Evolutionary conservation across 2,113 vertebrate genomes (phyloP).

Genomic region (Psittacula cyanocephala): DNA sequence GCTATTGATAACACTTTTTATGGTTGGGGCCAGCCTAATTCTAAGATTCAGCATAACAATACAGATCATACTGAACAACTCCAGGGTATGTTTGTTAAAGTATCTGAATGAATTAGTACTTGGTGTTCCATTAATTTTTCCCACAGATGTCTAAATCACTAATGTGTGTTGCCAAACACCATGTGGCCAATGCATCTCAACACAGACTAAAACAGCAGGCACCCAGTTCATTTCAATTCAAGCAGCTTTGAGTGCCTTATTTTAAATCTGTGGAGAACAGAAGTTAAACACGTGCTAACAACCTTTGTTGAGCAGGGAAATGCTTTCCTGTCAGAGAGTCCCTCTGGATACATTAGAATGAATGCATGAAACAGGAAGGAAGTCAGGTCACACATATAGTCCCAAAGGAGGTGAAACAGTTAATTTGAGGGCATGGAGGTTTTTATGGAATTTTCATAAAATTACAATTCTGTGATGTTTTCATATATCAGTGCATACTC

Average conservation of each 20-base stretch:
- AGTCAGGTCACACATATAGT: background rate
- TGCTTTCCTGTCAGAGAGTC: background rate
- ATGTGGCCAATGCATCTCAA: background rate
- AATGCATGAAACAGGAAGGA: background rate
- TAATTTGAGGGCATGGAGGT: background rate
- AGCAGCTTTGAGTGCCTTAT: background rate
- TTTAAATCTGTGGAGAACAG: background rate
- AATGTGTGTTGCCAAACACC: background rate
- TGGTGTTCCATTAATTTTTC: constrained; percentile 26
- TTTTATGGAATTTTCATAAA: background rate
- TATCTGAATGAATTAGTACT: background rate
- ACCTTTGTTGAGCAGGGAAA: background rate
- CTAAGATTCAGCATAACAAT: constrained; percentile 7
- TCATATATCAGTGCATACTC: background rate
- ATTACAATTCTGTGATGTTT: background rate
- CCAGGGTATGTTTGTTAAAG: background rate
- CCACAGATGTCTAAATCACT: constrained; percentile 5
- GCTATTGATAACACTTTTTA: background rate
- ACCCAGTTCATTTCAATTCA: background rate
- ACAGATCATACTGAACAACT: background rate
- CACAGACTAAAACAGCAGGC: background rate
- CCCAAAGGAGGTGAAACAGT: background rate
- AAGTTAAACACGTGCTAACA: background rate
- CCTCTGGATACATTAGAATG: background rate
- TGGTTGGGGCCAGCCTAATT: background rate